phyloP scores from a whole-genome alignment of 2,797 vertebrate species.

The Acanthornis magna region DNA sequence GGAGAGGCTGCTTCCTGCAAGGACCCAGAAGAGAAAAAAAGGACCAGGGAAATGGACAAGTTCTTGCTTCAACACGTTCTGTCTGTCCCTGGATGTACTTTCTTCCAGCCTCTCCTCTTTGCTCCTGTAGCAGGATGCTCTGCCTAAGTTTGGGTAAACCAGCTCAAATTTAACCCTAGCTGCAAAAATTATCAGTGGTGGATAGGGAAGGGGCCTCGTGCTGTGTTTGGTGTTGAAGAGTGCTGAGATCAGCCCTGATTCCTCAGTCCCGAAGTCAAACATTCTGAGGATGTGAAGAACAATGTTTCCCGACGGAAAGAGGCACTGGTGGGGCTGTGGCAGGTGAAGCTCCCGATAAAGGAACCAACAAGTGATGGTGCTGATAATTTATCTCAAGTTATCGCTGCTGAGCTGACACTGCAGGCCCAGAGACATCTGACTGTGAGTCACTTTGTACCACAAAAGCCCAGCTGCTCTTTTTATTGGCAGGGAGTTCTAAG shows the following conservation, averaged over 20 bases:
- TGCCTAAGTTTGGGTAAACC: background rate
- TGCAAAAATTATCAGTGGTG: background rate
- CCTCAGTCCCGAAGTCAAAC: background rate
- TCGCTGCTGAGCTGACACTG: background rate
- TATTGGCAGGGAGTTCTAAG: background rate
- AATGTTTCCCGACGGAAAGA: fast-evolving
- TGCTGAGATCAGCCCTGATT: background rate
- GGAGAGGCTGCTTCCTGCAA: background rate
- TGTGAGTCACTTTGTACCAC: background rate
- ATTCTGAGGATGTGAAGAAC: background rate
- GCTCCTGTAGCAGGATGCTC: background rate
- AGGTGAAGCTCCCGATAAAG: background rate
- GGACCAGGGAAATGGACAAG: background rate
- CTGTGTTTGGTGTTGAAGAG: background rate
- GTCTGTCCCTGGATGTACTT: background rate
- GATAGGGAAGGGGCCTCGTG: background rate
- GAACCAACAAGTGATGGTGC: background rate
- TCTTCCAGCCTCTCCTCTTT: background rate
- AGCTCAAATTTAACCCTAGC: background rate
- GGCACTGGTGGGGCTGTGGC: background rate
- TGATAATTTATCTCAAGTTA: background rate
- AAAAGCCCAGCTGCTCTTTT: background rate
- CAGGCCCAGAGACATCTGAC: no score
- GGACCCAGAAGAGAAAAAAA: background rate
- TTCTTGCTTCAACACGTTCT: background rate